Base-by-base conservation (phyloP, 2,888 invertebrate genomes). In the Lacanobia oleracea region DNA sequence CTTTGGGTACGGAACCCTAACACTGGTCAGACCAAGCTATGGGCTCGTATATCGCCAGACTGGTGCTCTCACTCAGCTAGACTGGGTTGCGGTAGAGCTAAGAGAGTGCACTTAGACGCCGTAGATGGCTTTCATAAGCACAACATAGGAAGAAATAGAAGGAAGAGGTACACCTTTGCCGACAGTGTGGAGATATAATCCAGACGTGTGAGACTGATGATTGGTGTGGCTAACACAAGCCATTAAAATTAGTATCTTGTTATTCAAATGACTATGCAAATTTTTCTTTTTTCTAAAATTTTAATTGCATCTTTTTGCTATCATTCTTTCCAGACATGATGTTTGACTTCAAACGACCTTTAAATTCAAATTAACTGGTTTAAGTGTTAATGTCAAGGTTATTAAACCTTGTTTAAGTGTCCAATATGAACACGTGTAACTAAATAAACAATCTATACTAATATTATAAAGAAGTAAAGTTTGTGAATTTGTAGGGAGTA, bases 321-420 rank as follows among this genome's bases (percentile, higher is more conserved):
- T 21, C 1, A 45, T 40, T 50, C 14, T 27, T 5, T 54, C 40
- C 16, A 51, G 51, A 65, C 59, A 18, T 21, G 16, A 45, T 51
- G 0, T 45, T 70, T 61, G 8, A 45, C 3, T 16, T 61, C 14
- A 7, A 43, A 45, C n/a, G 45, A 45, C 27, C 64, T 56, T 62
- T 27, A n/a, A 45, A 51, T 43, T 56, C 5, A 59, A n/a, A 45
- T 45, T 14, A 76, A 60, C 37, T n/a, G 18, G 54, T 57, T 59
- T 51, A 9, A 37, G 9, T 53, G 14, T 54, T 40, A 79, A 75
- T 67, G 71, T 68, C 68, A 79, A 79, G 79, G 75, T 62, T n/a
- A 23, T 54, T 51, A 64, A n/a, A 10, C 4, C 16, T 65, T 61
- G 53, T 57, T 61, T 23, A 10, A 66, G 56, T 18, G 14, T 57